Conservation (phyloP, 2,113 vertebrate species). For the Ptychochromis oligacanthus region DNA sequence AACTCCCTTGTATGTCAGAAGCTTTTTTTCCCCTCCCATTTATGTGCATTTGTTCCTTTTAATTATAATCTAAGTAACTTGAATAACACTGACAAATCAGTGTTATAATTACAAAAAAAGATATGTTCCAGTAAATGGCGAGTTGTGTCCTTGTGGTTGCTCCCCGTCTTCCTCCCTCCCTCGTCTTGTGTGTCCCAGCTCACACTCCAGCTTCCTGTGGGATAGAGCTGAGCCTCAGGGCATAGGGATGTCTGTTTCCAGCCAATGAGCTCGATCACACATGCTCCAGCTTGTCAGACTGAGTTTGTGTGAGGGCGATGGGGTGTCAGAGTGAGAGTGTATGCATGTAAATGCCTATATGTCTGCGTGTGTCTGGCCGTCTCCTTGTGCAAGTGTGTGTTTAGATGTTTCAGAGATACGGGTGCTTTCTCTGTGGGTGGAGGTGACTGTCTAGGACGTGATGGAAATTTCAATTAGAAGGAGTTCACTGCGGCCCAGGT, state of each 20-base stretch:
- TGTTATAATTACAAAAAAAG: background rate
- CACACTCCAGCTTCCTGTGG: conserved; percentile 77
- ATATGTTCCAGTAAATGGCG: conserved; percentile 22
- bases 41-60: background rate
- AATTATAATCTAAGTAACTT: background rate
- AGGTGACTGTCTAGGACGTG: conserved; percentile 53
- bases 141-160: conserved; percentile 23
- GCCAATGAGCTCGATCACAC: conserved; percentile 59
- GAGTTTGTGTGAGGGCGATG: conserved; percentile 56
- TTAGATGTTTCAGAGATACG: conserved; percentile 54
- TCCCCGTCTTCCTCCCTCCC: conserved; percentile 1
- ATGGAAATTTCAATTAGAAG: conserved; percentile 58
- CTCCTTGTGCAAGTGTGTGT: conserved; percentile 35
- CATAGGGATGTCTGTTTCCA: conserved; percentile 67
- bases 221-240: conserved; percentile 66
- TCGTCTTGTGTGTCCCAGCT: conserved; percentile 70
- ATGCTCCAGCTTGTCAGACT: conserved; percentile 73
- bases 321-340: conserved; percentile 52
- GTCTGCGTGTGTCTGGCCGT: conserved; percentile 34
- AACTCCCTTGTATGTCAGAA: accelerated
- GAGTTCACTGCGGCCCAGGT: conserved; percentile 39
- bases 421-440: conserved; percentile 48
- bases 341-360: conserved; percentile 29
- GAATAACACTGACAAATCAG: background rate
- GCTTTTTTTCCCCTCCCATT: too few species aligned